A percentile compares a stretch with the other conserved stretches of the same genome.
Conservation (phyloP, 2,888 invertebrate genomes). For the Dolomedes plantarius region DNA sequence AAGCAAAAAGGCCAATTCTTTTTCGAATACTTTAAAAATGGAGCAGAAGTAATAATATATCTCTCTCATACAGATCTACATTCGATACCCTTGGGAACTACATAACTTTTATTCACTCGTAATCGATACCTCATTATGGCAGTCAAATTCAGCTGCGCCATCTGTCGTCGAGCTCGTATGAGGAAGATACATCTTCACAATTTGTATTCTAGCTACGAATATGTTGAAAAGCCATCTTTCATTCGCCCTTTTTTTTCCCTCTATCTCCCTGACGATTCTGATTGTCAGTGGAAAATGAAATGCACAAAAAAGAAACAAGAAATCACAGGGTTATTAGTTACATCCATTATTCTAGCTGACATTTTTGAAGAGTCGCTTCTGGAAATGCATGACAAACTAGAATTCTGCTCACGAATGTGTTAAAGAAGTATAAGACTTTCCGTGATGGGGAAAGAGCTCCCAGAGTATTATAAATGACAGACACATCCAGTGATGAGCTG, state of each 20-base stretch:
- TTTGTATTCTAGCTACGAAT: background rate
- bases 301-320: background rate
- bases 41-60: too few relatives aligned
- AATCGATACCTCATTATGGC: background rate
- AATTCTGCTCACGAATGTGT: background rate
- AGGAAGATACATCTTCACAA: background rate
- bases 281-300: background rate
- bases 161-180: background rate
- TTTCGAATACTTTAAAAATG: too few relatives aligned
- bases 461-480: too few relatives aligned
- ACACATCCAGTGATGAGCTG: too few relatives aligned
- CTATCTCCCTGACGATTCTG: background rate
- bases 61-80: too few relatives aligned
- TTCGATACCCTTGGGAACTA: too few relatives aligned
- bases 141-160: background rate
- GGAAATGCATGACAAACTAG: background rate
- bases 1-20: too few relatives aligned
- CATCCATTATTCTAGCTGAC: background rate
- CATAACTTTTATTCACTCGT: background rate
- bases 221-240: background rate
- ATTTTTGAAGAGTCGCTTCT: background rate
- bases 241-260: background rate
- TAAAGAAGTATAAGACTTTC: background rate
- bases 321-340: background rate
- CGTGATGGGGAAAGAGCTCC: background rate